Conservation (phyloP, 2,888 invertebrate species). For the Scaptomyza polygonia region DNA sequence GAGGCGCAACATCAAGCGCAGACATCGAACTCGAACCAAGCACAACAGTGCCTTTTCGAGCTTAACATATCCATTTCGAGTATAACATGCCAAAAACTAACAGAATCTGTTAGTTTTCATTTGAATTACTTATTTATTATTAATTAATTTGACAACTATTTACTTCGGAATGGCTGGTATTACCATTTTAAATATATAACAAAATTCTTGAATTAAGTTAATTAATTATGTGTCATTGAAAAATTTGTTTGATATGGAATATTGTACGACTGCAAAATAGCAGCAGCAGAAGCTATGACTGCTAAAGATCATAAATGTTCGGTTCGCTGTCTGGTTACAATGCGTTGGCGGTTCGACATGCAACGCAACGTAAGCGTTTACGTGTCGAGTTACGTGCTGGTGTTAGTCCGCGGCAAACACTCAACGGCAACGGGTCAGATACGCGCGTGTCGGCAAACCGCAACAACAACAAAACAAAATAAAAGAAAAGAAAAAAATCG, state of each 20-base stretch:
- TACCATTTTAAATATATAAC: background rate
- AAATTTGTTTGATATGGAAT: background rate
- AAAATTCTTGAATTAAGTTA: background rate
- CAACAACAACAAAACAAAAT: constrained; percentile 39
- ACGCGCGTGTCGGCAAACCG: constrained; percentile 69
- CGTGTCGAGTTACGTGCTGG: constrained; percentile 47
- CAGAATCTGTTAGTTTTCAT: constrained; percentile 8
- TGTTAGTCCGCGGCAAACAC: constrained; percentile 63
- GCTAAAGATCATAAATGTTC: constrained; percentile 31
- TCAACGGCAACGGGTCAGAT: constrained; percentile 67
- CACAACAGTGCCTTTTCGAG: constrained; percentile 48
- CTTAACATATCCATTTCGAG: constrained; percentile 46
- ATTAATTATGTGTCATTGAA: no score
- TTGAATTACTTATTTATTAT: constrained; percentile 11
- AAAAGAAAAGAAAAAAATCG: constrained; percentile 24
- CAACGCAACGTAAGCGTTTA: constrained; percentile 56
- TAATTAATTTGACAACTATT: background rate
- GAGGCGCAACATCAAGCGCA: constrained; percentile 40
- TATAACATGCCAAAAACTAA: constrained; percentile 25
- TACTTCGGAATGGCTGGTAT: background rate
- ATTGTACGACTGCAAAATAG: background rate
- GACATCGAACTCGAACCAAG: constrained; percentile 39
- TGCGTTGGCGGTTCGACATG: constrained; percentile 59
- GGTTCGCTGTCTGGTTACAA: constrained; percentile 40
- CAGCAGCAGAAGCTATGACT: constrained; percentile 13